A percentile compares a stretch with the other conserved stretches of the same genome.
Evolutionary conservation across 2,113 vertebrate genomes (phyloP).

Genomic region (Ciconia boyciana): DNA sequence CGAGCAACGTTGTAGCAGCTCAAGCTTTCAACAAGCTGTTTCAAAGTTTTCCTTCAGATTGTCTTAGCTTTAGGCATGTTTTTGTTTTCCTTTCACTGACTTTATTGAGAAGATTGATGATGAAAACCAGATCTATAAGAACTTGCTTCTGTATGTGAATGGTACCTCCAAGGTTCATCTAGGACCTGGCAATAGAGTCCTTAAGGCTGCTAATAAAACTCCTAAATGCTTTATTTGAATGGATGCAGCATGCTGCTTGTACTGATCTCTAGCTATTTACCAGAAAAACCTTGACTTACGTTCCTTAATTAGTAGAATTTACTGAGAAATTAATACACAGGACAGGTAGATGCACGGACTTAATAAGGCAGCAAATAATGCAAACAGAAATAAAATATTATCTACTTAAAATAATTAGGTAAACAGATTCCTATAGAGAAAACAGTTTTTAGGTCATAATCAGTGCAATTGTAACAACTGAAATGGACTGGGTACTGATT

Average conservation of each 20-base stretch:
- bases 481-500: not conserved
- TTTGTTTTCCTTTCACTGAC: not conserved
- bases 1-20: fast-evolving
- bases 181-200: not conserved
- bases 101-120: not conserved
- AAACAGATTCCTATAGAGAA: not conserved
- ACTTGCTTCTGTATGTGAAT: not conserved
- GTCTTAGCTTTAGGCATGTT: not conserved
- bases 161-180: not conserved
- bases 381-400: conserved; percentile 12
- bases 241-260: not conserved
- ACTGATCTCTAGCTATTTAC: not conserved
- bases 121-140: not conserved
- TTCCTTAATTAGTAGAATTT: not conserved
- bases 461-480: not conserved
- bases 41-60: not conserved
- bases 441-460: not conserved
- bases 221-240: not conserved
- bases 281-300: not conserved
- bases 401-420: not conserved
- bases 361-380: not conserved
- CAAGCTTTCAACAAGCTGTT: not conserved
- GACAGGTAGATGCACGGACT: not conserved
- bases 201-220: not conserved
- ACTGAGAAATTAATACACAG: not conserved